Base-by-base conservation (phyloP, 2,888 invertebrate species). In the Entomobrya multifasciata region DNA sequence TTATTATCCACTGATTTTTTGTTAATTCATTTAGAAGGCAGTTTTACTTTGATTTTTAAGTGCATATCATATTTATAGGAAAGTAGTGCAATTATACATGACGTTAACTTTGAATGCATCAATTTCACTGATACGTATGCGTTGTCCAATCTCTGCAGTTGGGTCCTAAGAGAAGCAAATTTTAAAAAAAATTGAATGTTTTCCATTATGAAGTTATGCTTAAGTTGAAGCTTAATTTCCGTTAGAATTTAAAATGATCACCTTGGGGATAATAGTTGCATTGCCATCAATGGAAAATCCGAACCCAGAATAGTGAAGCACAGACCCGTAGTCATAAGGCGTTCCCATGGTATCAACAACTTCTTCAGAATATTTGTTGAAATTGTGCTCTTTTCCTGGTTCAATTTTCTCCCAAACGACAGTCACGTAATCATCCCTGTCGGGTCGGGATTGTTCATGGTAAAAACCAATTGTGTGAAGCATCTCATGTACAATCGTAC, bases 231-330 rank as follows among this genome's bases (percentile, higher is more conserved):
- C n/a, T n/a, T n/a, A n/a, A n/a, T n/a, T n/a, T n/a, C n/a, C n/a
- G n/a, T n/a, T n/a, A n/a, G n/a, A n/a, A n/a, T n/a, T n/a, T 22
- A n/a, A n/a, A n/a, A n/a, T n/a, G n/a, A 20, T 3, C 91, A 93
- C 94, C 92, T 93, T 92, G 0, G 96, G 94, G 57, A 95, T 93
- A 70, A 96, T 96, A 0, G 96, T 96, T 62, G 93, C 93, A 89
- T 94, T 93, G 44, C 94, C 95, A 92, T 95, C 95, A 91, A 94
- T 94, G 0, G 95, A 94, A 91, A 96, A 96, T 0, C 95, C 95
- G 30, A 92, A 93, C 36, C 93, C 93, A 62, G 95, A 94, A 90
- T 96, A 96, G 91, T 96, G 96, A 95, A 96, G 95, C 0, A 96
- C 94, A 91, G 95, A 95, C 10, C 93, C 93, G 90, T 95, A 96